Conservation (phyloP, 2,113 vertebrate species). For the Probosciger aterrimus region DNA sequence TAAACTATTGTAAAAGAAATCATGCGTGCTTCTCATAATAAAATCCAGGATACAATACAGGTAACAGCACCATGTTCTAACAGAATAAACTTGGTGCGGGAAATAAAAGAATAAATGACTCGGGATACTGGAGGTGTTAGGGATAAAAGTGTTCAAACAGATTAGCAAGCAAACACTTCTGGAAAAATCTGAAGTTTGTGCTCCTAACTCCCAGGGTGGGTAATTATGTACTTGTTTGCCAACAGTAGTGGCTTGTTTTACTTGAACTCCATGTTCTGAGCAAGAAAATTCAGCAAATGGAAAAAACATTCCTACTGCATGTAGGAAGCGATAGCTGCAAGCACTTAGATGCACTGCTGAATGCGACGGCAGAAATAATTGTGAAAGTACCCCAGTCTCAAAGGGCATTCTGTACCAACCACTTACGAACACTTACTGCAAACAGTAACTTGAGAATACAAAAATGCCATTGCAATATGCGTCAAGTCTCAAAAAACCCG, state of each 20-base stretch:
- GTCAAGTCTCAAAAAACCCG: not conserved
- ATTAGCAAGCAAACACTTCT: not conserved
- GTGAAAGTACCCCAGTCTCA: not conserved
- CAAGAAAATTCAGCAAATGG: not conserved
- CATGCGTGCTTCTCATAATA: not conserved
- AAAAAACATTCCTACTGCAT: not conserved
- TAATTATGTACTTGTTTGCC: not conserved
- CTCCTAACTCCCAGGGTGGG: not conserved
- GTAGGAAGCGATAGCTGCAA: not conserved
- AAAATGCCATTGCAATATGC: not conserved
- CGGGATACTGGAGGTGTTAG: not conserved
- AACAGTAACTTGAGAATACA: not conserved
- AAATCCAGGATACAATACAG: not conserved
- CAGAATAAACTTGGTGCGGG: not conserved
- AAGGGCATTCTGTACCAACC: not conserved
- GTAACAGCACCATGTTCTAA: not conserved
- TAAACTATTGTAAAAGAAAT: not conserved
- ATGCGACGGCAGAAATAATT: not conserved
- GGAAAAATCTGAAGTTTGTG: not conserved
- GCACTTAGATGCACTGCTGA: not conserved
- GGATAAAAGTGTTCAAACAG: not conserved
- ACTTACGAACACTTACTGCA: not conserved
- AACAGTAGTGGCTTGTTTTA: not conserved
- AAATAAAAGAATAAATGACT: not conserved
- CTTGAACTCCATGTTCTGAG: not conserved